Evolutionary conservation across 2,797 vertebrate genomes (phyloP), one percentile per base, ranked within the genome.

Genomic region (Bovichtus variegatus): DNA sequence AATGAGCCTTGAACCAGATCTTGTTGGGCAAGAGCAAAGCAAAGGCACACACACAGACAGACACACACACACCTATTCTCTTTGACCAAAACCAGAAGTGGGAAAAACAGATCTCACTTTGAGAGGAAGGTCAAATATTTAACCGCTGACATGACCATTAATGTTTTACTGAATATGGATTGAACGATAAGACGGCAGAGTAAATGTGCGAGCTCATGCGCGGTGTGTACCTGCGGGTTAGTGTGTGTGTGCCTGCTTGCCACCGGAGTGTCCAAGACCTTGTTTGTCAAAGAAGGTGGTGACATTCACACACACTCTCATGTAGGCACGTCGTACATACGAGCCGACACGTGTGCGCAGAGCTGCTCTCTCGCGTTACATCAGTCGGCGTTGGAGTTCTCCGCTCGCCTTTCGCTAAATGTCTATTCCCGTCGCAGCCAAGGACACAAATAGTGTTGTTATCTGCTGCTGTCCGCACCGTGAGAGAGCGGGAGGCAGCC

Each of bases 1-100:
- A 94, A 95, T 93, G 91, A 94, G 89, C 84, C 91, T 90, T 92
- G 84, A 94, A 93, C 86, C 87, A 84, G 83, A 89, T 85, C 71
- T 74, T 25, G 49, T 49, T 49, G 21, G 21, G 40, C 12, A 49
- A 25, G 23, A 50, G 49, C 49, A 50, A 50, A 25, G 49, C 23
- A 25, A 50, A 19, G 23, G 12, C 44, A 51, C 46, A 67, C 50
- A 66, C 54, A 81, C 46, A 58, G 47, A 64, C 46, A 43, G 13
- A 34, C 40, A 62, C 57, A 62, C 63, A 68, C 49, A 54, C 36
- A 47, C 70, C 34, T 80, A 41, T 43, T 60, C 12, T 41, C 47
- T 80, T 76, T 78, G 23, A 71, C 73, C 66, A 69, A 76, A 80
- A 78, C 55, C 75, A 82, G 15, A 82, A 58, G 27, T 40, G 49